A percentile compares a stretch with the other conserved stretches of the same genome.
Evolutionary conservation across 1,140 invertebrate genomes (phyloP).

Genomic region (Drosophila nannoptera): DNA sequence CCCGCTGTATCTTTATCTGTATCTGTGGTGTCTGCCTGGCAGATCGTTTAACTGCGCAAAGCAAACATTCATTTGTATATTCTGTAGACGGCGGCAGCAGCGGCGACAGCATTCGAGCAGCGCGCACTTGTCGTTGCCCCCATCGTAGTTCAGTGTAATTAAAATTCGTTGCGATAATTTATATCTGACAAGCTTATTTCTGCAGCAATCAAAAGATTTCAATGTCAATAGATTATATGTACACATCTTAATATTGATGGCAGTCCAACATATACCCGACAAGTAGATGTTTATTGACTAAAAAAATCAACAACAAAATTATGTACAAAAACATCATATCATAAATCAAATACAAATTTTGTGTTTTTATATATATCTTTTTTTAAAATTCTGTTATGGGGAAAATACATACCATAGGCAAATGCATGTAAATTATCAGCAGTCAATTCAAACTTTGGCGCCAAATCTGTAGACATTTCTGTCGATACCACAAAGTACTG

Average conservation of each 20-base stretch:
- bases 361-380: no score
- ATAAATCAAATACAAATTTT: no score
- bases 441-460: no score
- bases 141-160: constrained; percentile 52
- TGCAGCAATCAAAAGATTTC: constrained; percentile 60
- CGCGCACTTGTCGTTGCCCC: constrained; percentile 17
- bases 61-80: constrained; percentile 31
- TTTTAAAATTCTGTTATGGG: no score
- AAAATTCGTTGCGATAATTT: constrained; percentile 75
- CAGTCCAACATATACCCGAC: background rate
- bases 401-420: no score
- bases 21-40: constrained; percentile 20
- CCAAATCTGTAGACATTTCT: no score
- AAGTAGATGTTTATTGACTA: background rate
- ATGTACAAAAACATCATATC: no score
- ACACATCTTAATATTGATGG: constrained; percentile 13
- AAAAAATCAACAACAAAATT: no score
- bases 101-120: background rate
- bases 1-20: constrained; percentile 39
- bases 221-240: constrained; percentile 47
- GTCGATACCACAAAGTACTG: no score
- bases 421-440: no score
- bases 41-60: constrained; percentile 45
- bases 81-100: background rate
- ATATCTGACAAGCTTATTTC: constrained; percentile 70